A percentile compares a stretch with the other conserved stretches of the same genome.
Evolutionary conservation across 1,140 invertebrate genomes (phyloP).

Genomic region (Hypsibius dujardini): DNA sequence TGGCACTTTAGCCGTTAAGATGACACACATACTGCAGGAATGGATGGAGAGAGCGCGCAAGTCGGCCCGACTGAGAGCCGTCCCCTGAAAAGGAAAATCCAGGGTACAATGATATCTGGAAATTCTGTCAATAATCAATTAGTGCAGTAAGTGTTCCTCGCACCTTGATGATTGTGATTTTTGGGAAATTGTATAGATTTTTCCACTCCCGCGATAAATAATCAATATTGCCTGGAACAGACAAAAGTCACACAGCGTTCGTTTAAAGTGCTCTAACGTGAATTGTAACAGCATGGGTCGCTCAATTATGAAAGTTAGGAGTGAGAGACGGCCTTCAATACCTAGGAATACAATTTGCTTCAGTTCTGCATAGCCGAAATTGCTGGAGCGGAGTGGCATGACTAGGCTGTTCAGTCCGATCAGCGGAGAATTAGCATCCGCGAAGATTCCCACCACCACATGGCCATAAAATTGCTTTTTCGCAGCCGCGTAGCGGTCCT

Average conservation of each 20-base stretch:
- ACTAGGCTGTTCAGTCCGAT: slow-evolving; percentile 1
- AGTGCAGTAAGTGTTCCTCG: too few species aligned
- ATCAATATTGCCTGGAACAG: neutral
- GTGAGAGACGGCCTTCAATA: too few species aligned
- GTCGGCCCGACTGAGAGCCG: neutral
- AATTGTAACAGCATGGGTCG: too few species aligned
- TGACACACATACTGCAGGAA: neutral
- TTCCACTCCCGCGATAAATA: neutral
- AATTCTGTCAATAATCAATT: too few species aligned
- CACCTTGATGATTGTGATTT: neutral
- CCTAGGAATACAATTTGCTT: neutral
- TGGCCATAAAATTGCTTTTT: neutral
- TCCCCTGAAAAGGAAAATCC: neutral
- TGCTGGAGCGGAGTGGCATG: slow-evolving; percentile 4
- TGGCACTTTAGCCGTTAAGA: neutral
- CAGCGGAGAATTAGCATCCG: neutral
- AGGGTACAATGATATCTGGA: too few species aligned
- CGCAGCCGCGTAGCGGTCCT: neutral
- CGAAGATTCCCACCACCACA: neutral
- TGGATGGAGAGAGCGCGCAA: neutral
- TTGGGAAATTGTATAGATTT: slow-evolving; percentile 10
- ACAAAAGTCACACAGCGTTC: too few species aligned
- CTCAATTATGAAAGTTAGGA: too few species aligned
- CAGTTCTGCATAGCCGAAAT: neutral
- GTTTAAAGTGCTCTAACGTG: too few species aligned